Base-by-base conservation (phyloP, 2,113 vertebrate genomes). In the Pachycephala philippinensis region DNA sequence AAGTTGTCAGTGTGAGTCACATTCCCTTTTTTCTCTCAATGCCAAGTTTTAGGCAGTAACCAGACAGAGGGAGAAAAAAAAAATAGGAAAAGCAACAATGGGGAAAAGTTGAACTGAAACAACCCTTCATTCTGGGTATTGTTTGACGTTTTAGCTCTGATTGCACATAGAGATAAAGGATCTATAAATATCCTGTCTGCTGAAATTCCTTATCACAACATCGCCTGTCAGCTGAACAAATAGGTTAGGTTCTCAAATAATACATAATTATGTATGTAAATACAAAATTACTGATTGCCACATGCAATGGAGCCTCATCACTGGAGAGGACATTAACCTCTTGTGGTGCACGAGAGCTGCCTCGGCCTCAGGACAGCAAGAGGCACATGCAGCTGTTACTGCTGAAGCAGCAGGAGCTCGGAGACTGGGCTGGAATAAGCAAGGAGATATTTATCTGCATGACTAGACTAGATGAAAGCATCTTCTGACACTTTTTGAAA, bases 101-200 rank as follows among this genome's bases (percentile, higher is more conserved):
- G 90, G 81, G 80, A 84, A 95, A 96, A 96, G 88, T 89, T 95
- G 95, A 95, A 96, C 90, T 90, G 88, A 95, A 93, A 79, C 92
- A 96, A 89, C 94, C 95, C 95, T 87, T 84, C 49, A 56, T 74
- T 95, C 13, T 9, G 88, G 69, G 57, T 87, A 96, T 92, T 96
- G 87, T 96, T 93, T 96, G 95, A 92, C 63, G 6, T 90, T 95
- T 84, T 71, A 90, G 72, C 75, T 90, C 92, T 94, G 96, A 96
- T 96, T 49, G 76, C 69, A 94, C 17, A 0, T 31, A 54, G 86
- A 94, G 96, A 96, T 95, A 96, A 94, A 92, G 74, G 65, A 65
- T 78, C 88, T 97, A 95, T 97, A 96, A 97, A 97, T 97, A 97
- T 69, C 92, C 92, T 65, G 95, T 92, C 96, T 96, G 95, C 87